phyloP scores from a whole-genome alignment of 2,888 invertebrate species.

The Choreutis nemorana region DNA sequence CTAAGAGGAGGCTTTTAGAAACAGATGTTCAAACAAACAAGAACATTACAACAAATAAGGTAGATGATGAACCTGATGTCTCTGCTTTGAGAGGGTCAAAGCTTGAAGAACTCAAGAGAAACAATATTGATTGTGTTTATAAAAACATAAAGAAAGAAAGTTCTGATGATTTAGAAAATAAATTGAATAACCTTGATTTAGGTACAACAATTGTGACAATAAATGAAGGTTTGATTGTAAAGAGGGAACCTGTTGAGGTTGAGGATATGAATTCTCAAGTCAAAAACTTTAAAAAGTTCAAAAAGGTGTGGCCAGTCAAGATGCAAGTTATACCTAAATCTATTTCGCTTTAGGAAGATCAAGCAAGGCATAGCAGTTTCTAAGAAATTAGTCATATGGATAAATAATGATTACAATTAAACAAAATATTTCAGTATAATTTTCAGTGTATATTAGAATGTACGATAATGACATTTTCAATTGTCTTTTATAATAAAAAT shows the following conservation, averaged over 20 bases:
- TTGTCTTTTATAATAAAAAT: conserved; percentile 3
- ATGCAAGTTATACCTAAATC: conserved; percentile 31
- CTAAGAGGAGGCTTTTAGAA: conserved; percentile 7
- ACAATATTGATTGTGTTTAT: conserved; percentile 17
- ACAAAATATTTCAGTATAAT: conserved; percentile 11
- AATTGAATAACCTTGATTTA: conserved; percentile 38
- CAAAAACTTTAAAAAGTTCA: conserved; percentile 53
- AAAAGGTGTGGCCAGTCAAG: conserved; percentile 54
- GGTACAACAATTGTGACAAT: conserved; percentile 38
- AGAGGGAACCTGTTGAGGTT: conserved; percentile 32
- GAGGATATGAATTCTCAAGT: conserved; percentile 17
- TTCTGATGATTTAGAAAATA: conserved; percentile 32
- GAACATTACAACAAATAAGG: conserved; percentile 6
- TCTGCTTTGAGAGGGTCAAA: conserved; percentile 38
- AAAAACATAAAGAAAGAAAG: conserved; percentile 30
- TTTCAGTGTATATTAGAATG: no score
- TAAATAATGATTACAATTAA: conserved; percentile 14
- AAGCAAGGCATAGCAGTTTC: conserved; percentile 4
- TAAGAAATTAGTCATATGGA: conserved; percentile 3
- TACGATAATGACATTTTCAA: conserved; percentile 10
- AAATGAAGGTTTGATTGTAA: conserved; percentile 38
- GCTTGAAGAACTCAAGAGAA: conserved; percentile 37
- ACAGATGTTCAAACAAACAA: conserved; percentile 3
- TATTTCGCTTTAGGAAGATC: conserved; percentile 9
- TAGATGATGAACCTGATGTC: conserved; percentile 21